Conservation (phyloP, 2,888 invertebrate species). For the Eueremaeus valkanovi region DNA sequence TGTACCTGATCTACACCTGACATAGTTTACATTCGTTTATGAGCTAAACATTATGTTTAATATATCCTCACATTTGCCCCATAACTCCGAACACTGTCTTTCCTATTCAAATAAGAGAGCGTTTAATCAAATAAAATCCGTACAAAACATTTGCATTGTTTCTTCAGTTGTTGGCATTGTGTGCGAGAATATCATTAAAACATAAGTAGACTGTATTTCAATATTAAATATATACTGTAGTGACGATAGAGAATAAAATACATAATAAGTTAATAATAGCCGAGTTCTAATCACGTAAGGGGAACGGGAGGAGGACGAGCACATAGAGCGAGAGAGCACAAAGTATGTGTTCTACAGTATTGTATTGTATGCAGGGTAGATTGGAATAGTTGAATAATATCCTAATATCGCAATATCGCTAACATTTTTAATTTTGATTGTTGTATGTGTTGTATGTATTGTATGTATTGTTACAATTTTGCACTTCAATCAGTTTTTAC, state of each 20-base stretch:
- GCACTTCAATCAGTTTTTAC: slow-evolving; percentile 1
- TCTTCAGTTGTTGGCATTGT: no score
- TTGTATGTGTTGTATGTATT: neutral
- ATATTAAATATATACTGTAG: slow-evolving; percentile 7
- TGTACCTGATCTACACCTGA: neutral
- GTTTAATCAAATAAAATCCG: neutral
- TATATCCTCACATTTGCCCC: neutral
- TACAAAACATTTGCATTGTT: neutral
- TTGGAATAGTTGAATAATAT: neutral
- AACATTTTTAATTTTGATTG: slow-evolving; percentile 10
- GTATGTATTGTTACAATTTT: neutral
- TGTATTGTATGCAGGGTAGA: no score
- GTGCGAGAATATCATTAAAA: no score
- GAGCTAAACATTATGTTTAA: neutral
- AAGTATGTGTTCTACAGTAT: no score
- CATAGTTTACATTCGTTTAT: neutral
- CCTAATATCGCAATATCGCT: neutral
- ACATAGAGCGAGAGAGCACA: neutral
- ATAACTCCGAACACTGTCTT: neutral
- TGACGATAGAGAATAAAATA: slow-evolving; percentile 17
- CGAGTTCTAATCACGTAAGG: neutral
- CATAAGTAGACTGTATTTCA: neutral
- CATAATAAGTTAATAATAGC: slow-evolving; percentile 29
- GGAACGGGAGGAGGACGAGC: neutral
- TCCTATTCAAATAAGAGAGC: neutral